Percentiles rank a stretch among this genome's conserved stretches.
phyloP scores from a whole-genome alignment of 1,140 invertebrate species.

The Euura saliciscinereae region DNA sequence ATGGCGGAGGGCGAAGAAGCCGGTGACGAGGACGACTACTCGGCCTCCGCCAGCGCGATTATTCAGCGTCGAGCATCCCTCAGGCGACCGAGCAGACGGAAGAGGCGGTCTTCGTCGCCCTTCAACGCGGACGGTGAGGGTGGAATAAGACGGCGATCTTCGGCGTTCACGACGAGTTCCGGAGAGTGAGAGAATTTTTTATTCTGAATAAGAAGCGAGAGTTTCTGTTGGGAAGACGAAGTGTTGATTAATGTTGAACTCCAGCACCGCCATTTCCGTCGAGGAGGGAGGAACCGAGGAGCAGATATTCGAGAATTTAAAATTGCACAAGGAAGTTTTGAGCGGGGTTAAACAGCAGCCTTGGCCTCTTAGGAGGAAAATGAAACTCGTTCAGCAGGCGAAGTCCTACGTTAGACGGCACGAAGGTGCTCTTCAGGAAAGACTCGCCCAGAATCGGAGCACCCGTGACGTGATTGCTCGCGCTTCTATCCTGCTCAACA shows the following conservation, averaged over 20 bases:
- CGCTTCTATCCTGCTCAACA: constrained; percentile 76
- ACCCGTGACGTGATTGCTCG: constrained; percentile 85
- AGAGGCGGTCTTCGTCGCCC: constrained; percentile 69
- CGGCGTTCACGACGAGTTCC: constrained; percentile 82
- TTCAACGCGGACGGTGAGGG: constrained; percentile 64
- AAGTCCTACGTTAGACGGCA: constrained; percentile 87
- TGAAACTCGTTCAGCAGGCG: constrained; percentile 84
- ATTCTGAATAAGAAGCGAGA: constrained; percentile 23
- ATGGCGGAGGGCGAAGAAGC: constrained; percentile 56
- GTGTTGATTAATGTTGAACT: constrained; percentile 29
- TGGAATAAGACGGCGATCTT: constrained; percentile 69
- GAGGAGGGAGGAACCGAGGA: constrained; percentile 80
- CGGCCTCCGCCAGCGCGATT: constrained; percentile 79
- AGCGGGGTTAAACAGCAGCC: constrained; percentile 88
- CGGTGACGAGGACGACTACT: constrained; percentile 81
- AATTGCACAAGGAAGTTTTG: constrained; percentile 92
- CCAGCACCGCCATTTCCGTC: constrained; percentile 75
- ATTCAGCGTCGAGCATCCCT: constrained; percentile 75
- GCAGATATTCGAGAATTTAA: constrained; percentile 89
- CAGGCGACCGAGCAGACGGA: constrained; percentile 64
- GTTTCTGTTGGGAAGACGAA: not conserved
- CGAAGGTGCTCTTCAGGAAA: constrained; percentile 87
- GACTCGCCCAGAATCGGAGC: constrained; percentile 84
- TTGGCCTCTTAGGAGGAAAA: constrained; percentile 85
- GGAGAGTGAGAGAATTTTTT: constrained; percentile 71